Conservation (phyloP, 1,140 invertebrate species). For the Leptinotarsa undecemlineata region DNA sequence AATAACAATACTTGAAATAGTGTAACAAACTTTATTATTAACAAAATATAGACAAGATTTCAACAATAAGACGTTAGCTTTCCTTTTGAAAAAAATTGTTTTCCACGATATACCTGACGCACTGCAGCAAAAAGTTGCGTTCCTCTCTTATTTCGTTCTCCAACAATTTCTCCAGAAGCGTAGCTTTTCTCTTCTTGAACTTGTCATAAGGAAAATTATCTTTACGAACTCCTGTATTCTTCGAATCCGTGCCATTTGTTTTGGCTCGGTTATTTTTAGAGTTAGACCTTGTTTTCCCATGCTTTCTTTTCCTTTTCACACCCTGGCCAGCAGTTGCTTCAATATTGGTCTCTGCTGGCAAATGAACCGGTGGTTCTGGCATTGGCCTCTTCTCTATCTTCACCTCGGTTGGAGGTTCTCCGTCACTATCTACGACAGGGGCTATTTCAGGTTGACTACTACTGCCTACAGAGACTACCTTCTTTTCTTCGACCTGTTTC, state of each 20-base stretch:
- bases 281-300: constrained; percentile 27
- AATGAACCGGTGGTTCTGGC: not conserved
- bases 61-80: not conserved
- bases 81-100: constrained; percentile 68
- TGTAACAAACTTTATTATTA: too few species aligned
- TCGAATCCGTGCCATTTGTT: not conserved
- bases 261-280: not conserved
- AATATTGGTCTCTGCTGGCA: constrained; percentile 2
- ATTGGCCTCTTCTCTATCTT: constrained; percentile 37
- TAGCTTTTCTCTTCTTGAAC: constrained; percentile 45
- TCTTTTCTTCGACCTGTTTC: constrained; percentile 28
- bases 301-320: constrained; percentile 32
- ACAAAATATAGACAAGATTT: too few species aligned
- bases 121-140: constrained; percentile 75
- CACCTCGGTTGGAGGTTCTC: constrained; percentile 56
- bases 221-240: not conserved
- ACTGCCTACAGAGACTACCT: constrained; percentile 24
- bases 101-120: constrained; percentile 71
- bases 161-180: constrained; percentile 63
- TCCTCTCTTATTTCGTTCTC: constrained; percentile 69
- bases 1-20: too few species aligned
- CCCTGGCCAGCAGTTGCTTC: constrained; percentile 17
- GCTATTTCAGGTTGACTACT: constrained; percentile 30
- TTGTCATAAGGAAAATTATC: constrained; percentile 36
- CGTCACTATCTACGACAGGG: constrained; percentile 37